phyloP scores from a whole-genome alignment of 2,888 invertebrate genomes.

The Phaedon cochleariae region DNA sequence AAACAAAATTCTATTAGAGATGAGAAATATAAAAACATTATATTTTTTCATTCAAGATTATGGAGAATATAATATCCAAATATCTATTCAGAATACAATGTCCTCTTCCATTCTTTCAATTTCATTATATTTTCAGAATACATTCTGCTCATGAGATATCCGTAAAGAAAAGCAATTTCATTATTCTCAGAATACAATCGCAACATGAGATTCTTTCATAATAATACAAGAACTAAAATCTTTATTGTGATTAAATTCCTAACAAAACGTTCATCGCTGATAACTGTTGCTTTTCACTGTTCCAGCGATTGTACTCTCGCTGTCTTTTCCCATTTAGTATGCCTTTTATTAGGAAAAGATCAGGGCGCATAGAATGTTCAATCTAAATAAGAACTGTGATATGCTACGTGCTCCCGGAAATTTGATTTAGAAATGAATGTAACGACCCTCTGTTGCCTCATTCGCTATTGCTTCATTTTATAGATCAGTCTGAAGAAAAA shows the following conservation, averaged over 20 bases:
- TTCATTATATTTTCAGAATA: no score
- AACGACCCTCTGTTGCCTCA: not conserved
- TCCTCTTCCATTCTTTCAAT: no score
- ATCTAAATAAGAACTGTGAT: constrained; percentile 26
- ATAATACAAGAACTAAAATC: not conserved
- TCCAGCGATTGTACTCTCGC: constrained; percentile 7
- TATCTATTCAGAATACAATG: no score
- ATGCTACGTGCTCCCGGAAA: constrained; percentile 14
- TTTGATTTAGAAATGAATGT: constrained; percentile 3
- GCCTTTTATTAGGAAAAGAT: constrained; percentile 12
- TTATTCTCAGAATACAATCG: not conserved
- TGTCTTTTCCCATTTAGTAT: constrained; percentile 10
- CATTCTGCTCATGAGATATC: no score
- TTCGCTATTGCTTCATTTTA: not conserved
- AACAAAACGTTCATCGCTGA: constrained; percentile 10
- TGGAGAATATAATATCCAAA: no score
- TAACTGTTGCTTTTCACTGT: constrained; percentile 1
- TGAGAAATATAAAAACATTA: no score
- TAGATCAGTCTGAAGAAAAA: not conserved
- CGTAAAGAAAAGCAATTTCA: not conserved
- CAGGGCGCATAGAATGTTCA: constrained; percentile 2
- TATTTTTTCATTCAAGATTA: no score
- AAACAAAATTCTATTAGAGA: no score
- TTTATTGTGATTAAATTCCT: constrained; percentile 16
- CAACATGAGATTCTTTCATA: not conserved